Evolutionary conservation across 2,888 invertebrate species (phyloP), one percentile per base, ranked within the genome.

Genomic region (Neuroscelio doddi): DNA sequence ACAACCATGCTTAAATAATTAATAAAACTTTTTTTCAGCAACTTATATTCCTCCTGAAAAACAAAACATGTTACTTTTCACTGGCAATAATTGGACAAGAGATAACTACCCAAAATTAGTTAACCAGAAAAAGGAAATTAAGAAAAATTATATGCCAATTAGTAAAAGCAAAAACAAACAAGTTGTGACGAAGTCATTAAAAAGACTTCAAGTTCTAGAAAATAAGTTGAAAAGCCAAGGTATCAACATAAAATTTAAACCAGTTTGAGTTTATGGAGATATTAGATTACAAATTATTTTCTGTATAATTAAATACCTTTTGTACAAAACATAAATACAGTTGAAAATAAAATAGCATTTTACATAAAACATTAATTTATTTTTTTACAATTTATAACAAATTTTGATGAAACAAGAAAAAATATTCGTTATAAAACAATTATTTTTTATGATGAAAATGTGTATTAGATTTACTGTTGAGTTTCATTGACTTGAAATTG

Each of bases 41-140:
- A 86, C 87, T 7, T 90, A 88, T 72, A 88, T 93, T 66, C 90
- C 92, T 12, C 90, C 90, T 1, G 90, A 90, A 64, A 88, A 91
- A 67, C 90, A 90, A 77, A 88, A 85, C 74, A 81, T 71, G 26
- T 86, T 86, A 55, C 89, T 87, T 50, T 90, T 89, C 77, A 85
- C 69, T 59, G 85, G 88, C n/a, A 85, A 83, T 57, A 76, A 87
- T 45, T 89, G 89, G 86, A 87, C 86, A 3, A 67, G 79, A 9
- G 77, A 85, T 27, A 85, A 86, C 63, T 89, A 88, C 70, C 86
- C 88, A 0, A 84, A 76, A 55, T 77, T 85, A 59, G 74, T 74
- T 7, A 81, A 81, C 26, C 85, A 87, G 64, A 72, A 82, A 3
- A 86, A 86, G 75, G 80, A 83, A 50, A 85, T 86, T 65, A 85